These are phyloP conservation scores for Eulacestoma nigropectus DNA, from an alignment of 2,113 vertebrate genomes.

Conservation along the genomic window DNA sequence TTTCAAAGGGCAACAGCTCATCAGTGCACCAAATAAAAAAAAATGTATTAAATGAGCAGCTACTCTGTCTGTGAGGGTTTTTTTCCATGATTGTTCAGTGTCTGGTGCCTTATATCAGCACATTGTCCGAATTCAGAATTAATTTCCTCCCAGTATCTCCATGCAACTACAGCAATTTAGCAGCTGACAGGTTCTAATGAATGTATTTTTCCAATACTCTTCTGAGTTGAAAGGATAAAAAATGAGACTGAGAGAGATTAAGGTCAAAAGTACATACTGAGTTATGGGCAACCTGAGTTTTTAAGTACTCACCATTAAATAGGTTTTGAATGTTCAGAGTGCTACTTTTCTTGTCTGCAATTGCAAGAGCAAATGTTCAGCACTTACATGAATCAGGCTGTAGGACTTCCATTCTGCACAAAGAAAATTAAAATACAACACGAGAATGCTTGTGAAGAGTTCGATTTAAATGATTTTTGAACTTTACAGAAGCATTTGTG, in stretches of 20 bases:
- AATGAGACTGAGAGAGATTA: background rate
- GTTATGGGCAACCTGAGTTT: background rate
- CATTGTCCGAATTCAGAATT: background rate
- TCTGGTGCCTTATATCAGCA: background rate
- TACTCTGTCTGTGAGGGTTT: background rate
- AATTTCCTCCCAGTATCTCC: background rate
- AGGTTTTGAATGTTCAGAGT: background rate
- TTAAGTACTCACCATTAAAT: slow-evolving; percentile 3
- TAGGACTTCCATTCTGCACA: background rate
- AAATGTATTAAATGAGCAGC: background rate
- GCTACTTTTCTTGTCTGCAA: background rate
- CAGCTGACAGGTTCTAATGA: background rate
- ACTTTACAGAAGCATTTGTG: background rate
- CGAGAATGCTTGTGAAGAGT: background rate
- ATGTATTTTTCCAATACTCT: background rate
- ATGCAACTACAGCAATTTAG: background rate
- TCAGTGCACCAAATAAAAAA: background rate
- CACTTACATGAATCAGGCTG: background rate
- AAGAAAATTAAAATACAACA: background rate
- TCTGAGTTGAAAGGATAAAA: background rate
- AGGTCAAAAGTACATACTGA: background rate
- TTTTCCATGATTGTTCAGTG: background rate
- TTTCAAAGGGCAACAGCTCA: background rate
- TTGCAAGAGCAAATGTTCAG: background rate
- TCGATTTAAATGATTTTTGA: background rate